Evolutionary conservation across 2,797 vertebrate genomes (phyloP).

Genomic region (Xiphophorus birchmanni): DNA sequence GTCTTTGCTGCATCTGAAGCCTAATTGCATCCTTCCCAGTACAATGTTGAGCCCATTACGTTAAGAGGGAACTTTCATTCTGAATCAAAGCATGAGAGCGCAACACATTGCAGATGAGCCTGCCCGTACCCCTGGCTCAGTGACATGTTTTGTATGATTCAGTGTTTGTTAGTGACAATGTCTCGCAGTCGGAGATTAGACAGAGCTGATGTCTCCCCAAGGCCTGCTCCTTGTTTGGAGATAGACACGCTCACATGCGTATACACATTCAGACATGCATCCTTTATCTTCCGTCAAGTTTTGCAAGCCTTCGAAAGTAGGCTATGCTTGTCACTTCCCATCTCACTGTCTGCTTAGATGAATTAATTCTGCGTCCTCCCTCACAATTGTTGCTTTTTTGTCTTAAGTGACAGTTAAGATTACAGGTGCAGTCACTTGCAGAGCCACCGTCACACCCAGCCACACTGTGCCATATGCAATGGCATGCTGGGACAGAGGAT

Average conservation of each 20-base stretch:
- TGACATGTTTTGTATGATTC: slow-evolving; percentile 58
- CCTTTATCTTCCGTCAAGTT: slow-evolving; percentile 17
- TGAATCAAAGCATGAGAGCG: slow-evolving; percentile 59
- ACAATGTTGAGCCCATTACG: slow-evolving; percentile 57
- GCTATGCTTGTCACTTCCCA: slow-evolving; percentile 55
- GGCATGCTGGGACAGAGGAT: slow-evolving; percentile 53
- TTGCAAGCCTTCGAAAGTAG: slow-evolving; percentile 35
- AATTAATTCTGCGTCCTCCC: slow-evolving; percentile 30
- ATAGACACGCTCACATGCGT: slow-evolving; percentile 24
- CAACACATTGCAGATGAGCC: slow-evolving; percentile 47
- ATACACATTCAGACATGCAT: background rate
- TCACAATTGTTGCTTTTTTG: slow-evolving; percentile 22
- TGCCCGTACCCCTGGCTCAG: slow-evolving; percentile 29
- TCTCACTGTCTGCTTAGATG: slow-evolving; percentile 28
- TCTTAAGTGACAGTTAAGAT: slow-evolving; percentile 20
- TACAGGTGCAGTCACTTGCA: slow-evolving; percentile 14
- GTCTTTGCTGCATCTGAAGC: slow-evolving; percentile 34
- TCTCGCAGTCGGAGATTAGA: slow-evolving; percentile 60
- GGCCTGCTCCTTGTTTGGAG: slow-evolving; percentile 54
- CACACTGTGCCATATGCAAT: slow-evolving; percentile 38
- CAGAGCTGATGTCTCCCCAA: slow-evolving; percentile 53
- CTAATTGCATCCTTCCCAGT: slow-evolving; percentile 58
- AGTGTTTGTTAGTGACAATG: slow-evolving; percentile 61
- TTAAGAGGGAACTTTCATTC: slow-evolving; percentile 54
- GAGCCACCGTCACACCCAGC: slow-evolving; percentile 18